Evolutionary conservation across 1,140 invertebrate genomes (phyloP), one percentile per base, ranked within the genome.

Genomic region (Drosophila seguyi): DNA sequence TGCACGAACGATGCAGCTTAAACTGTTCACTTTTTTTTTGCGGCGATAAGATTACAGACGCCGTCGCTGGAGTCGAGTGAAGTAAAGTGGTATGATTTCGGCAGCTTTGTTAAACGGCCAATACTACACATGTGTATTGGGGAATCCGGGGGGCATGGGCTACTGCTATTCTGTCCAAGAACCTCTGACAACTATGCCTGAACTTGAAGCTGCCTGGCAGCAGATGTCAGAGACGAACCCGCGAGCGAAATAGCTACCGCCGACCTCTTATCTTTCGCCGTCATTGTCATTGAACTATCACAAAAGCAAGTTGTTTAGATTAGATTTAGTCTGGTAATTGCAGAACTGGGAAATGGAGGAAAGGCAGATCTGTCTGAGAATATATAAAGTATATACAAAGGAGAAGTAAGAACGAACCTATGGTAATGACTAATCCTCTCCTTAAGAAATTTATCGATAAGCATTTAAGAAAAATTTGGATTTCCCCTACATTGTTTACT

Each of bases 1-100:
- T 85, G 77, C 66, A 75, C 77, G 77, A 75, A 75, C 77, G 77
- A 75, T 90, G 85, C 78, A 90, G 85, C 86, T 90, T 90, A 90
- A 85, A 86, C 62, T 90, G 85, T 90, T 90, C 65, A 61, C 60
- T n/a, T n/a, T n/a, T n/a, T 69, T 79, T 86, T 53, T 56, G n/a
- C 48, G n/a, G 34, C 27, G 86, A 90, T 90, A 90, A 90, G 85
- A 90, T 90, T 85, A 58, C 44, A 44, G 56, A 71, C 53, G 56
- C 31, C 56, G 31, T 53, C 31, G 42, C 36, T 41, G 34, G 38
- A 44, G 52, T n/a, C 20, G 8, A 38, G 20, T 53, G 18, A 0
- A 29, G 11, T 22, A 20, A 34, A 52, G 27, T 72, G 65, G 25
- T 47, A 41, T 29, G 68, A 41, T 68, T 59, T 68, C 38, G 48